phyloP scores from a whole-genome alignment of 2,888 invertebrate species.

The Dermolepida albohirtum region DNA sequence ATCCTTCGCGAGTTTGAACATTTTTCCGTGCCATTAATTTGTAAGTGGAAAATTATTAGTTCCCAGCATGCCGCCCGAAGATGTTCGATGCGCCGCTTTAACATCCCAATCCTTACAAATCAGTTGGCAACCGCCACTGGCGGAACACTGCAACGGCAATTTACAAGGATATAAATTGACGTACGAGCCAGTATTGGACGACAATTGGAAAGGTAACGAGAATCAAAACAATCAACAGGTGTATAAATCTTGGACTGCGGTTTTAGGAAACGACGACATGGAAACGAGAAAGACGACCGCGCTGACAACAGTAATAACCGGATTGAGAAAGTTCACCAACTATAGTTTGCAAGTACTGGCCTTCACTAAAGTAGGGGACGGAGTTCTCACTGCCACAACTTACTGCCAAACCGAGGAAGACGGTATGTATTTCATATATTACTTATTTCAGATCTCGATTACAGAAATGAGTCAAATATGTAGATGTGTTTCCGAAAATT shows the following conservation, averaged over 20 bases:
- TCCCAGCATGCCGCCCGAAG: conserved; percentile 82
- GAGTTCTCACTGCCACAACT: conserved; percentile 74
- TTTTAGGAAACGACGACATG: conserved; percentile 68
- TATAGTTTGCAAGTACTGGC: conserved; percentile 85
- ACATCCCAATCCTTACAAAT: conserved; percentile 83
- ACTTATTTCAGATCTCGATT: neutral
- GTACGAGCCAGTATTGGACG: conserved; percentile 75
- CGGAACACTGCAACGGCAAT: conserved; percentile 79
- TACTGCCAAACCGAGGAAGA: conserved; percentile 85
- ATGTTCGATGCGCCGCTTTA: conserved; percentile 79
- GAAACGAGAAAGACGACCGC: conserved; percentile 76
- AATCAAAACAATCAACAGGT: conserved; percentile 2
- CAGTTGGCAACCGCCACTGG: conserved; percentile 83
- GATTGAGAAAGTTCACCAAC: conserved; percentile 81
- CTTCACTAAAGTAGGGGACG: conserved; percentile 83
- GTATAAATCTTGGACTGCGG: conserved; percentile 13
- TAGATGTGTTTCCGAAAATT: no score
- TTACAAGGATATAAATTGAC: conserved; percentile 81
- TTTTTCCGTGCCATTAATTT: conserved; percentile 7
- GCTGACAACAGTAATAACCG: conserved; percentile 76
- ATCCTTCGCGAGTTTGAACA: conserved; percentile 2
- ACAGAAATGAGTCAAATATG: no score
- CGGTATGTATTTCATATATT: conserved; percentile 65
- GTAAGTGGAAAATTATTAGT: conserved; percentile 66
- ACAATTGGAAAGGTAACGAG: conserved; percentile 65